Conservation (phyloP, 2,888 invertebrate species). For the Mantis religiosa region DNA sequence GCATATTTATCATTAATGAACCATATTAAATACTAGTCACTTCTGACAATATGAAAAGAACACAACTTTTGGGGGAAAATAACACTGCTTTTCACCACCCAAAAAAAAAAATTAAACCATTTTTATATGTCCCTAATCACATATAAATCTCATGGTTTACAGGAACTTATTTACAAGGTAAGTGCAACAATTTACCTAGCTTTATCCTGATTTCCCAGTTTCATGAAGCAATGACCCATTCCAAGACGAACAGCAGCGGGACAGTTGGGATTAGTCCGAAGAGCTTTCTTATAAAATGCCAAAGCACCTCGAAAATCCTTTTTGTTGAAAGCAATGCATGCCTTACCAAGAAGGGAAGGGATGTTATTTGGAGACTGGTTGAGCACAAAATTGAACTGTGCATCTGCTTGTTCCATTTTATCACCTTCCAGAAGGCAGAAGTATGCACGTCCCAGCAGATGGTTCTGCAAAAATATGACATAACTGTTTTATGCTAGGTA, state of each 20-base stretch:
- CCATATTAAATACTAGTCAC: no score
- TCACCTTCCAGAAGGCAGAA: slow-evolving; percentile 97
- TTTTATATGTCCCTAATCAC: no score
- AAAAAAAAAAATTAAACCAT: no score
- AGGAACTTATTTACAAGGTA: neutral
- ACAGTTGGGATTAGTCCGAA: slow-evolving; percentile 93
- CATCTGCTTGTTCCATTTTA: slow-evolving; percentile 99
- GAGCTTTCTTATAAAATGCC: slow-evolving; percentile 95
- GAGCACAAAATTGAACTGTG: slow-evolving; percentile 98
- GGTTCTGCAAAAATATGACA: slow-evolving; percentile 61
- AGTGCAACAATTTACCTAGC: slow-evolving; percentile 59
- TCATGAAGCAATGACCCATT: slow-evolving; percentile 98
- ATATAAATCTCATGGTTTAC: no score
- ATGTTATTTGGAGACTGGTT: slow-evolving; percentile 95
- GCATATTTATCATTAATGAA: no score
- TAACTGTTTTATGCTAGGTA: neutral
- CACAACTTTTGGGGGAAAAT: no score
- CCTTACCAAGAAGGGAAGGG: slow-evolving; percentile 94
- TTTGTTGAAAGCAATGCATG: slow-evolving; percentile 97
- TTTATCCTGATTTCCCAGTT: slow-evolving; percentile 91
- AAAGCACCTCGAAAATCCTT: slow-evolving; percentile 93
- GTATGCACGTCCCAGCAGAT: slow-evolving; percentile 95
- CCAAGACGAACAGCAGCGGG: slow-evolving; percentile 95
- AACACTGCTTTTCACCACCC: no score
- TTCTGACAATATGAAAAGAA: no score